A percentile compares a stretch with the other conserved stretches of the same genome.
These are phyloP conservation scores for Pterostichus madidus DNA, from an alignment of 2,888 invertebrate species.

Conservation along the genomic window DNA sequence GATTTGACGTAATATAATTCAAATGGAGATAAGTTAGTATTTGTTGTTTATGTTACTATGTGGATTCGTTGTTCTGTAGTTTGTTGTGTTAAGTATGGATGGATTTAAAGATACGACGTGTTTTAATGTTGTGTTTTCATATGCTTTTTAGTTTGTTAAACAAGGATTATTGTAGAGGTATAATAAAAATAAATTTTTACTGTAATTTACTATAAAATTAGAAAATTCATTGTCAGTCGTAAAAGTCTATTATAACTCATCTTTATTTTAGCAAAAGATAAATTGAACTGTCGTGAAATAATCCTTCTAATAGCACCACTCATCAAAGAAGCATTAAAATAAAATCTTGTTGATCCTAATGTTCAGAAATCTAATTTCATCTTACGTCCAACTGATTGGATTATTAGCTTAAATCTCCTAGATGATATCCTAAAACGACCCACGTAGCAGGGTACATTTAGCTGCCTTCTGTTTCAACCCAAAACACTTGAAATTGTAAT, in stretches of 20 bases:
- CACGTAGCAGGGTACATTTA: not conserved
- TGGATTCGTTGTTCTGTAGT: no score
- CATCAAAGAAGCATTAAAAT: constrained; percentile 22
- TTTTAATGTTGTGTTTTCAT: no score
- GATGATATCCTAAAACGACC: not conserved
- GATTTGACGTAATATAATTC: no score
- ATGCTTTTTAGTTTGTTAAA: no score
- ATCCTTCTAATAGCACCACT: not conserved
- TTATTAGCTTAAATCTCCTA: constrained; percentile 20
- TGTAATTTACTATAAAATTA: not conserved
- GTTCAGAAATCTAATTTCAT: constrained; percentile 4
- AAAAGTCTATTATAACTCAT: constrained; percentile 11
- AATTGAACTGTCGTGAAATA: not conserved
- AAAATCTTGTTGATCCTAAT: constrained; percentile 15
- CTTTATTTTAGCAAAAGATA: not conserved
- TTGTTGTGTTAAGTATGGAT: no score
- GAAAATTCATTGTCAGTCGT: not conserved
- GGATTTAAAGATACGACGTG: no score
- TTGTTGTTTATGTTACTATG: no score
- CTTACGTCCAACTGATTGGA: constrained; percentile 18
- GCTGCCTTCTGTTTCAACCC: not conserved
- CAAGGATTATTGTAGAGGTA: no score
- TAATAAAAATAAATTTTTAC: no score
- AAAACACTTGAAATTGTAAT: not conserved
- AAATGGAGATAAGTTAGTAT: no score